phyloP scores from a whole-genome alignment of 2,113 vertebrate species.

The Oreotrochilus melanogaster region DNA sequence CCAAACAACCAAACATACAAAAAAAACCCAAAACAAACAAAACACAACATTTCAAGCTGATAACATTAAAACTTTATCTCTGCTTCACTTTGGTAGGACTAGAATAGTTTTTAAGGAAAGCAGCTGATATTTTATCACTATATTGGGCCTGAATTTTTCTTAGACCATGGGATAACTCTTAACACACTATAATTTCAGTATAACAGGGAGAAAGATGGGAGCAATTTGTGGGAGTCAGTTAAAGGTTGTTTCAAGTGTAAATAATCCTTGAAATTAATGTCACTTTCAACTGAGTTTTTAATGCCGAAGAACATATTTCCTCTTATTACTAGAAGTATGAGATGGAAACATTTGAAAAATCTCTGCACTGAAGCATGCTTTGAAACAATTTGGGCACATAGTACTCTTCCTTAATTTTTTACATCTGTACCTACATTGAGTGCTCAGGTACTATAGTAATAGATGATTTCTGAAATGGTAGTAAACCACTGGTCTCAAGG shows the following conservation, averaged over 20 bases:
- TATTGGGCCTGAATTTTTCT: neutral
- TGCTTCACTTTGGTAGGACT: neutral
- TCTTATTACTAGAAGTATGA: neutral
- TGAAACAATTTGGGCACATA: neutral
- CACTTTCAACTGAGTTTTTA: neutral
- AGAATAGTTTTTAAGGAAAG: constrained; percentile 3
- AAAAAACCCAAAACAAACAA: too few relatives aligned
- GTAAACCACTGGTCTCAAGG: neutral
- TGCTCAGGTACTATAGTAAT: neutral
- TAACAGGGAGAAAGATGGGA: neutral
- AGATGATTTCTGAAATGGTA: neutral
- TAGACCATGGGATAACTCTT: neutral
- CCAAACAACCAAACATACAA: too few relatives aligned
- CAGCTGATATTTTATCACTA: neutral
- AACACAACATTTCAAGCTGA: neutral
- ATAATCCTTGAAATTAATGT: neutral
- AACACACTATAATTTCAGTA: neutral
- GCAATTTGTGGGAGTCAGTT: neutral
- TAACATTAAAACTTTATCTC: neutral
- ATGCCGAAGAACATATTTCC: neutral
- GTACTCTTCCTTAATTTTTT: neutral
- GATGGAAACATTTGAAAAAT: neutral
- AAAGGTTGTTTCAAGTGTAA: neutral
- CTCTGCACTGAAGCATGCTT: neutral
- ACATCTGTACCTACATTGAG: neutral